phyloP scores from a whole-genome alignment of 1,140 invertebrate species.

The Ips nitidus region DNA sequence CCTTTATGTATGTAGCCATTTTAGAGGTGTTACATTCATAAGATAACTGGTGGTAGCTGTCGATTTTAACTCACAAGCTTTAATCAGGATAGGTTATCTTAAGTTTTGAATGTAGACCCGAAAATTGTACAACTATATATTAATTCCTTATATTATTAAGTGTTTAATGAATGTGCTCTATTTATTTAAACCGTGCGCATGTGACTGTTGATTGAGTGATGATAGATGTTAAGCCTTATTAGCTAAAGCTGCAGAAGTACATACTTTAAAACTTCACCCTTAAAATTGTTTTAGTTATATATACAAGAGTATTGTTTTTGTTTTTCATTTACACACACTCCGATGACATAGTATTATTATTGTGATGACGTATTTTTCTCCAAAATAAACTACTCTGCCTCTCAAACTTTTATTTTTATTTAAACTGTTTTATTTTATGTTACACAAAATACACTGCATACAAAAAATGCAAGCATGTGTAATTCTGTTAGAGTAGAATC shows the following conservation, averaged over 20 bases:
- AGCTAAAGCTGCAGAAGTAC: slow-evolving; percentile 14
- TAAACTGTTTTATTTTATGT: slow-evolving; percentile 9
- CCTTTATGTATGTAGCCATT: slow-evolving; percentile 21
- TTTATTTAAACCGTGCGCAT: slow-evolving; percentile 37
- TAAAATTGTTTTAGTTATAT: neutral
- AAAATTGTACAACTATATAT: slow-evolving; percentile 22
- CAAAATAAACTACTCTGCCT: slow-evolving; percentile 33
- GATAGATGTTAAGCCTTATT: slow-evolving; percentile 15
- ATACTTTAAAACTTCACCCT: neutral
- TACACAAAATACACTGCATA: slow-evolving; percentile 10
- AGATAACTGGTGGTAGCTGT: neutral
- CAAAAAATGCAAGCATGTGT: slow-evolving; percentile 3
- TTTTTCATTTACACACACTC: slow-evolving; percentile 26
- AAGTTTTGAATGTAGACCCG: neutral
- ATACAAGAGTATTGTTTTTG: slow-evolving; percentile 14
- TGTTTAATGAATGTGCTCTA: slow-evolving; percentile 32
- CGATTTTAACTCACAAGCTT: neutral
- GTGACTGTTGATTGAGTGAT: slow-evolving; percentile 25
- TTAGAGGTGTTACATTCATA: neutral
- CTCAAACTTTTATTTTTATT: slow-evolving; percentile 8
- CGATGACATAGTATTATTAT: slow-evolving; percentile 37
- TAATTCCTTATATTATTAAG: slow-evolving; percentile 34
- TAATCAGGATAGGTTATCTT: slow-evolving; percentile 3
- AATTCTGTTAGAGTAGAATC: neutral
- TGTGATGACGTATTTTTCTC: slow-evolving; percentile 37